Base-by-base conservation (phyloP, 2,888 invertebrate species). In the Pterostichus niger region DNA sequence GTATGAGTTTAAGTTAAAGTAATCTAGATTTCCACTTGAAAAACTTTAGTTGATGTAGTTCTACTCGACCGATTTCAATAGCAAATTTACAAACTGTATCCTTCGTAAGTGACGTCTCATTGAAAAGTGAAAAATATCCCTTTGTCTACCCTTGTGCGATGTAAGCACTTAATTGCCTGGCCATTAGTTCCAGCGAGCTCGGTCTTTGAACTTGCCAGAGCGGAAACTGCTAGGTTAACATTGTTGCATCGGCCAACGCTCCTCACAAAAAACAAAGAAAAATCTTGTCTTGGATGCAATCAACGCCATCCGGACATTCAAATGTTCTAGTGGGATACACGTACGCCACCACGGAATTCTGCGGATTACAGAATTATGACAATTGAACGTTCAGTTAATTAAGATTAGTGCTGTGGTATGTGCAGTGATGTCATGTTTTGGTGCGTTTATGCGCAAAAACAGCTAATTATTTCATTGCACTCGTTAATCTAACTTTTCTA, bases 111-210 rank as follows among this genome's bases (percentile, higher is more conserved):
- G 33, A n/a, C 64, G 64, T 64, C 6, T 49, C 49, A 64, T 33
- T 31, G 9, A 54, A 46, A 76, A 52, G 76, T 76, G 73, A 54
- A 52, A 54, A 54, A 46, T 76, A 24, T 76, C 54, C 35, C 56
- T 54, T 76, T 76, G 76, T 31, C 35, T 15, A 24, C 54, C 76
- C 76, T 56, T 76, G 35, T 35, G 35, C 44, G 68, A 40, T 33
- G 68, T 35, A 13, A 33, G 68, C 49, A 64, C 33, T 64, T 76
- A 76, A 76, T 76, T 76, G 56, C 54, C 10, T 52, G 40, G 24
- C 76, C 54, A 76, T 76, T 76, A 76, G 76, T 76, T 76, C 76
- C 76, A 76, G 52, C 76, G 9, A 31, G 17, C 31, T 49, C 13
- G 24, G 31, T 24, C 76, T 76, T 54, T 76, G 76, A 76, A 52